phyloP scores from a whole-genome alignment of 2,888 invertebrate genomes.

The Drosophila subsilvestris region DNA sequence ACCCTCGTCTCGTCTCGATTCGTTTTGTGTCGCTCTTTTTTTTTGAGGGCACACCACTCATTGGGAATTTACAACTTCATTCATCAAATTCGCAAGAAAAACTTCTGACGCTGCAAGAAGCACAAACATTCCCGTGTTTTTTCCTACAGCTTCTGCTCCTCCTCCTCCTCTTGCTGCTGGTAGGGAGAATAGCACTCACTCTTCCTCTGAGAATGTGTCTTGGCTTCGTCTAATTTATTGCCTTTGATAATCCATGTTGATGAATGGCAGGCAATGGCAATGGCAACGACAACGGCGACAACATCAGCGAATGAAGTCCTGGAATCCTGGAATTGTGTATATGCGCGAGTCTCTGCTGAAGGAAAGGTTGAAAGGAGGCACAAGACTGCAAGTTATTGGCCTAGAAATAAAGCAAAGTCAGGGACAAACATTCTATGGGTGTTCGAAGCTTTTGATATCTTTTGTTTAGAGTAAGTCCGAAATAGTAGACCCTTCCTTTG shows the following conservation, averaged over 20 bases:
- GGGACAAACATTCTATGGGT: background rate
- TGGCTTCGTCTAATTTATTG: slow-evolving; percentile 69
- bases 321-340: slow-evolving; percentile 27
- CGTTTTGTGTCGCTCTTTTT: background rate
- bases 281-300: slow-evolving; percentile 16
- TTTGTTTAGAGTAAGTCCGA: no score
- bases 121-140: slow-evolving; percentile 10
- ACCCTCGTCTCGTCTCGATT: background rate
- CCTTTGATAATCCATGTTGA: slow-evolving; percentile 68
- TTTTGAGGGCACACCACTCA: slow-evolving; percentile 13
- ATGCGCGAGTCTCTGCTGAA: background rate
- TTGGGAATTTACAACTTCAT: slow-evolving; percentile 58
- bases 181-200: background rate
- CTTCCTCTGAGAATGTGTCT: slow-evolving; percentile 13
- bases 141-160: background rate
- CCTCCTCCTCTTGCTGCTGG: background rate
- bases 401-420: slow-evolving; percentile 39
- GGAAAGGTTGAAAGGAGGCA: background rate
- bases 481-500: no score
- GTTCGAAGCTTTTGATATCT: background rate
- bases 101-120: slow-evolving; percentile 17
- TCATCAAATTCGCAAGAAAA: slow-evolving; percentile 63
- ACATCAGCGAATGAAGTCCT: slow-evolving; percentile 44
- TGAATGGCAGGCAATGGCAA: slow-evolving; percentile 56
- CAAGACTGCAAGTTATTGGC: slow-evolving; percentile 34